Percentiles rank a stretch among this genome's conserved stretches.
Conservation (phyloP, 2,797 vertebrate species). For the Gouania willdenowi region DNA sequence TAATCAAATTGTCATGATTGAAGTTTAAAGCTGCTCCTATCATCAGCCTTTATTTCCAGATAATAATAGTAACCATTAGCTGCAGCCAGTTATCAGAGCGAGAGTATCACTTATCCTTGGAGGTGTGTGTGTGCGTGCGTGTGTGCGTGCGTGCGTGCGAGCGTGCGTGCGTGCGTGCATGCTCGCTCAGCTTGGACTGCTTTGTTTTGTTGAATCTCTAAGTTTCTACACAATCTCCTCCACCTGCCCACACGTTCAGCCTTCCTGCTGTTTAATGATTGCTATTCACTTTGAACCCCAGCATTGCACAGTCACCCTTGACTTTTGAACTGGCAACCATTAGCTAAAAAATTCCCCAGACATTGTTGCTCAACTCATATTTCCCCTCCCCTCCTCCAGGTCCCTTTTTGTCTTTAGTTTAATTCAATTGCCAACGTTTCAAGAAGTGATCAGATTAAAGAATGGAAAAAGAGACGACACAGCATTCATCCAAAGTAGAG, state of each 20-base stretch:
- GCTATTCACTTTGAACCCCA: conserved; percentile 65
- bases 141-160: no score
- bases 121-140: no score
- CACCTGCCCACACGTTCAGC: background rate
- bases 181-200: no score
- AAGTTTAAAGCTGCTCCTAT: no score
- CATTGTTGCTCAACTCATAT: conserved; percentile 47
- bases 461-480: background rate
- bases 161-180: no score
- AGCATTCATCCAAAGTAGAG: conserved; percentile 7
- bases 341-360: conserved; percentile 44
- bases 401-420: conserved; percentile 1
- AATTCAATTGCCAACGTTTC: conserved; percentile 7
- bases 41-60: no score
- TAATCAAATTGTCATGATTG: no score
- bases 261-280: conserved; percentile 61
- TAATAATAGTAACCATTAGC: no score
- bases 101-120: no score
- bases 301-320: conserved; percentile 46
- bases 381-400: background rate
- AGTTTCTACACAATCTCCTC: background rate
- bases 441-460: conserved; percentile 9
- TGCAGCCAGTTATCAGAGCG: no score
- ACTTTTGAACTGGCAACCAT: conserved; percentile 67
- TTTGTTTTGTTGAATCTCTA: no score